A percentile compares a stretch with the other conserved stretches of the same genome.
phyloP scores from a whole-genome alignment of 2,113 vertebrate species.

The Camelus bactrianus region DNA sequence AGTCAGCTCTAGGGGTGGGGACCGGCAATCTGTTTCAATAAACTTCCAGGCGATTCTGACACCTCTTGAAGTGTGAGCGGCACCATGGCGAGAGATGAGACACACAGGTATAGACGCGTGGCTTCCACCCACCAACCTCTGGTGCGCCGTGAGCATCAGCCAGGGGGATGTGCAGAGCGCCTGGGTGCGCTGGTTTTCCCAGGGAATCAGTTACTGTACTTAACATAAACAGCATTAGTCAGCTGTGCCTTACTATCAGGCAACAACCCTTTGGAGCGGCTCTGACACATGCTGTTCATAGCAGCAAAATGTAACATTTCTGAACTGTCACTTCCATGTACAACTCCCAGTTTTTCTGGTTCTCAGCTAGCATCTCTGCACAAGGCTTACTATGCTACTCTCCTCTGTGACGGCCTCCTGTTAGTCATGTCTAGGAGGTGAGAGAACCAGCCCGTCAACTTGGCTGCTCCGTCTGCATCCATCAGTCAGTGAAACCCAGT shows the following conservation, averaged over 20 bases:
- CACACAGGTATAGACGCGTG: not conserved
- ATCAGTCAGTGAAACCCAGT: not conserved
- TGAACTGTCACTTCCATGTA: not conserved
- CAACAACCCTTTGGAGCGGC: not conserved
- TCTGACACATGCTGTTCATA: constrained; percentile 2
- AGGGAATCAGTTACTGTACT: not conserved
- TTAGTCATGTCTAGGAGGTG: not conserved
- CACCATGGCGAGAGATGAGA: not conserved
- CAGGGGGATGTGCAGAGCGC: not conserved
- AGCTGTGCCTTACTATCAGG: not conserved
- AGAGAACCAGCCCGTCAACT: not conserved
- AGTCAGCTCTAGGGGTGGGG: not conserved
- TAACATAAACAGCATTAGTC: not conserved
- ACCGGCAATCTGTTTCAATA: not conserved
- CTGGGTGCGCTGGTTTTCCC: not conserved
- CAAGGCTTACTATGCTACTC: not conserved
- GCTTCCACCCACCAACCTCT: too few species aligned
- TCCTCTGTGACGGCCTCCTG: not conserved
- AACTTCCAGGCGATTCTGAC: not conserved
- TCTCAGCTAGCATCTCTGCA: not conserved
- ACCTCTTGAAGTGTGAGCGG: not conserved
- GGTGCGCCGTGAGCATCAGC: rapidly evolving
- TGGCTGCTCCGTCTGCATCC: not conserved
- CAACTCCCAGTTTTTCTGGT: not conserved
- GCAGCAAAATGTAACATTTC: not conserved